Percentiles rank a stretch among this genome's conserved stretches.
phyloP scores from a whole-genome alignment of 1,140 invertebrate genomes.

The Homarus americanus region DNA sequence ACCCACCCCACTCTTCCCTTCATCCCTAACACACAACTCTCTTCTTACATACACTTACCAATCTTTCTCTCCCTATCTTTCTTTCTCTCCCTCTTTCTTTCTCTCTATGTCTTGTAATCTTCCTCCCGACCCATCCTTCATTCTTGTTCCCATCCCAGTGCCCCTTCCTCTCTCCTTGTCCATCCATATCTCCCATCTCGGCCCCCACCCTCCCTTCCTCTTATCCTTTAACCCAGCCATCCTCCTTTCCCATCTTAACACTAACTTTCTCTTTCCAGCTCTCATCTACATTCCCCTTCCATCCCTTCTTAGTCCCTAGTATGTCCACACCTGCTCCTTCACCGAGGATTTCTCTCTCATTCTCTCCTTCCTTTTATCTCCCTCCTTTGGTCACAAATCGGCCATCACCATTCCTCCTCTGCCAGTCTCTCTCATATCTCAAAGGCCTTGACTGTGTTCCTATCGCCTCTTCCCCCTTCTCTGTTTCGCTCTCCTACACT shows the following conservation, averaged over 20 bases:
- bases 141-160: not conserved
- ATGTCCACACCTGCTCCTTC: not conserved
- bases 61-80: slow-evolving; percentile 17
- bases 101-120: slow-evolving; percentile 23
- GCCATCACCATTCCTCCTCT: too few relatives aligned
- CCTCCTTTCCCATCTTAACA: not conserved
- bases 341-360: not conserved
- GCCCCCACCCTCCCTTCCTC: not conserved
- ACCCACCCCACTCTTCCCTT: not conserved
- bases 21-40: not conserved
- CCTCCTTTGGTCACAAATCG: too few relatives aligned
- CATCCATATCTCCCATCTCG: not conserved
- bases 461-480: too few relatives aligned
- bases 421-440: too few relatives aligned
- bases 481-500: too few relatives aligned
- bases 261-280: not conserved
- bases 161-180: not conserved
- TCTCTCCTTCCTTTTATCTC: not conserved
- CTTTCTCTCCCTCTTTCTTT: slow-evolving; percentile 3
- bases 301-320: not conserved
- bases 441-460: too few relatives aligned
- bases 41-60: not conserved
- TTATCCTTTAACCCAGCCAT: not conserved
- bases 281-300: too few relatives aligned
- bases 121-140: not conserved